Evolutionary conservation across 2,797 vertebrate species (phyloP).

Genomic region (Periparus ater): DNA sequence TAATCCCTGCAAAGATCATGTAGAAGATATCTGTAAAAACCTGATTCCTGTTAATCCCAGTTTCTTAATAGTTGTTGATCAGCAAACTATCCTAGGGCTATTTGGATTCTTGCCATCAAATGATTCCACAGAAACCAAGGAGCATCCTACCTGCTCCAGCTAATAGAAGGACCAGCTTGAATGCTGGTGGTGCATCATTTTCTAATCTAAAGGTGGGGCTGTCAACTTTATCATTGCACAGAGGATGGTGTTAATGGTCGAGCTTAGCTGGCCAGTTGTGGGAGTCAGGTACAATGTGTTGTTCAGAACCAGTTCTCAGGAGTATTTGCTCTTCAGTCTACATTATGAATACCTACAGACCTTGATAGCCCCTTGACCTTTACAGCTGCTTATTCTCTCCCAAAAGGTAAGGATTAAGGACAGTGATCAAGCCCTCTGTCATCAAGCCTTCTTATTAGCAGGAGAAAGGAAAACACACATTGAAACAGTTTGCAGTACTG

Average conservation of each 20-base stretch:
- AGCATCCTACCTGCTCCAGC: not conserved
- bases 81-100: not conserved
- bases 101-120: not conserved
- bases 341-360: not conserved
- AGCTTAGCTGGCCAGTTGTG: not conserved
- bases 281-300: not conserved
- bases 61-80: not conserved
- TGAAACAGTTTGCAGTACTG: not conserved
- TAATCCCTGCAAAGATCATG: not conserved
- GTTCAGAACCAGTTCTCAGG: not conserved
- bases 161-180: not conserved
- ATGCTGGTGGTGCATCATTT: not conserved
- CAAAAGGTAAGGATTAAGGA: not conserved
- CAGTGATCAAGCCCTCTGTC: not conserved
- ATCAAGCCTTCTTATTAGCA: not conserved
- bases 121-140: not conserved
- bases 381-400: not conserved
- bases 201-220: not conserved
- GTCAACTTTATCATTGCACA: not conserved
- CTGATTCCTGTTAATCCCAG: not conserved
- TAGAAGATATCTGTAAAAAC: not conserved
- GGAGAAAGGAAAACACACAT: not conserved
- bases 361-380: not conserved
- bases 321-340: not conserved
- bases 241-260: not conserved